A percentile compares a stretch with the other conserved stretches of the same genome.
Conservation (phyloP, 35 echinoderm and acorn worm genomes). For the Ptychodera flava region DNA sequence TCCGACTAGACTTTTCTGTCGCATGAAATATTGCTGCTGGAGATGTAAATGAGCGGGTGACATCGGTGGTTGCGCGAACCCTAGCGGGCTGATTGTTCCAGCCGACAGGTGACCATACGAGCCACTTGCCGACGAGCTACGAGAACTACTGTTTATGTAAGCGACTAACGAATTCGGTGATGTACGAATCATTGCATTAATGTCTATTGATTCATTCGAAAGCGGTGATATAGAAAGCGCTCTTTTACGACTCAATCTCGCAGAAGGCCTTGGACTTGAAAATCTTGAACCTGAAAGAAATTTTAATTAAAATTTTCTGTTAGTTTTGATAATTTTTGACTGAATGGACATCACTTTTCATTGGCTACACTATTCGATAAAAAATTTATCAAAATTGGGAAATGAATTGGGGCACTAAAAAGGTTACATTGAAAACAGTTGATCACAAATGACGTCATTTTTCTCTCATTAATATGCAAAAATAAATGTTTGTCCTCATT, state of each 20-base stretch:
- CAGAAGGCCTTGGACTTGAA: constrained; percentile 75
- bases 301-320: no score
- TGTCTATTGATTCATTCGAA: constrained; percentile 78
- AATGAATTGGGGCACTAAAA: no score
- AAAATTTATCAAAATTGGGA: no score
- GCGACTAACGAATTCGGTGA: constrained; percentile 98
- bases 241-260: constrained; percentile 73
- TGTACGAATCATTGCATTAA: constrained; percentile 90
- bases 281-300: constrained; percentile 67
- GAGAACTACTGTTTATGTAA: constrained; percentile 91
- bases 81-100: constrained; percentile 75
- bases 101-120: constrained; percentile 91
- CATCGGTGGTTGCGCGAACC: constrained; percentile 55
- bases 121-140: constrained; percentile 87
- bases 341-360: no score
- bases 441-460: no score
- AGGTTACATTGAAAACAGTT: no score
- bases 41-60: constrained; percentile 91
- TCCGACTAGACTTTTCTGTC: constrained; percentile 36
- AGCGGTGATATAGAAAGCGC: constrained; percentile 92
- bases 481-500: no score
- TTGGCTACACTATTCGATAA: no score
- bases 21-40: constrained; percentile 86
- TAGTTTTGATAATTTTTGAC: no score
- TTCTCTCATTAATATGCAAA: no score